phyloP scores from a whole-genome alignment of 2,888 invertebrate genomes.

The Megaustenia siamemsis region DNA sequence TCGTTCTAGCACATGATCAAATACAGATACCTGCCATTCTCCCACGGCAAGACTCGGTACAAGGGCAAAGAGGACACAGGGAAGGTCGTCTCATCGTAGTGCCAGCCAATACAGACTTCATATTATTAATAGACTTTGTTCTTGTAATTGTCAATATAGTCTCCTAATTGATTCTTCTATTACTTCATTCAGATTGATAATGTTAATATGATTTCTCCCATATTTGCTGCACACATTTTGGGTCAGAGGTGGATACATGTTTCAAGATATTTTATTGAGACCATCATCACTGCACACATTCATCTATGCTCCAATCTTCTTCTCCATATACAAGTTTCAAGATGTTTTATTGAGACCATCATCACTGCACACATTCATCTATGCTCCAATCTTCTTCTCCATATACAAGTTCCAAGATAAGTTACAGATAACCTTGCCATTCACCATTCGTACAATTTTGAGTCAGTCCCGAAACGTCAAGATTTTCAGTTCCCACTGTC shows the following conservation, averaged over 20 bases:
- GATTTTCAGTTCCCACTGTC: too few species aligned
- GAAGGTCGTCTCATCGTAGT: constrained; percentile 67
- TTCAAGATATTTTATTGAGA: too few species aligned
- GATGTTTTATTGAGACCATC: too few species aligned
- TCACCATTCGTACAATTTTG: too few species aligned
- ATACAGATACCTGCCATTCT: constrained; percentile 99
- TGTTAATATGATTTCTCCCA: neutral
- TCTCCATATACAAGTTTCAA: too few species aligned
- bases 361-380: too few species aligned
- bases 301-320: too few species aligned
- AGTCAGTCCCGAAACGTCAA: too few species aligned
- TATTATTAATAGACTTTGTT: neutral
- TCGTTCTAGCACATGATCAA: constrained; percentile 97
- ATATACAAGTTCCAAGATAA: too few species aligned
- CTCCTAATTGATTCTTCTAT: neutral
- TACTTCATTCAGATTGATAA: neutral
- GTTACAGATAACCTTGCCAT: too few species aligned
- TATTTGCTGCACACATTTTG: neutral
- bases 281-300: too few species aligned
- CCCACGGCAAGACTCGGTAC: constrained; percentile 97
- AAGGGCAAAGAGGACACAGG: constrained; percentile 81
- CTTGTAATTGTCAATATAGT: neutral
- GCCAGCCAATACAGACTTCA: neutral
- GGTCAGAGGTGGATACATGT: neutral
- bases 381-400: too few species aligned